These are phyloP conservation scores for Drosophila rubida DNA, from an alignment of 2,888 invertebrate genomes.

Conservation along the genomic window DNA sequence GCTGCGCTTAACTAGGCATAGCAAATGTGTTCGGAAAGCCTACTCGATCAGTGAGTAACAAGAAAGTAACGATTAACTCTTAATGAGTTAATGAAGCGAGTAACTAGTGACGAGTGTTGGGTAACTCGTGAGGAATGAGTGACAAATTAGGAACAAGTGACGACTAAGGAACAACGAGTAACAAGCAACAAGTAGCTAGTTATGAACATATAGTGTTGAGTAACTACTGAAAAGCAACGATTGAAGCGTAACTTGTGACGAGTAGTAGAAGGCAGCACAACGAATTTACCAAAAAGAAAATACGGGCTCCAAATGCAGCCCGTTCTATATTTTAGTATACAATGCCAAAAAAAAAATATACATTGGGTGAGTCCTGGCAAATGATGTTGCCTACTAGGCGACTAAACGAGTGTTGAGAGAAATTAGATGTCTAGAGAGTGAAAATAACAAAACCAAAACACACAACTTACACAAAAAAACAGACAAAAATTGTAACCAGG, in stretches of 20 bases:
- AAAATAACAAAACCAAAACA: background rate
- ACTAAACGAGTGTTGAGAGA: background rate
- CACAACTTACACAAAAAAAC: slow-evolving; percentile 7
- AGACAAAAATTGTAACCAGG: slow-evolving; percentile 60
- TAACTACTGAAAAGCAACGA: background rate
- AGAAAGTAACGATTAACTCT: too few species aligned
- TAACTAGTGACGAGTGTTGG: background rate
- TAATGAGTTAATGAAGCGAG: too few species aligned
- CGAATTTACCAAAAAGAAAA: slow-evolving; percentile 61
- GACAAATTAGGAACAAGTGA: background rate
- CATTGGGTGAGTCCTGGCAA: background rate
- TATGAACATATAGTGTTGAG: background rate
- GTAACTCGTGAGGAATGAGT: too few species aligned
- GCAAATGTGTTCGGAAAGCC: slow-evolving; percentile 88
- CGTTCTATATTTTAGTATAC: slow-evolving; percentile 26
- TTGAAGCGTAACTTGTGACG: background rate
- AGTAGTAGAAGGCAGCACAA: slow-evolving; percentile 49
- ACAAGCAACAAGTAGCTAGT: background rate
- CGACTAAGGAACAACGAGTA: background rate
- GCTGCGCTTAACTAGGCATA: slow-evolving; percentile 92
- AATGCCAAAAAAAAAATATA: background rate
- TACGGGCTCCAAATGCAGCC: slow-evolving; percentile 1
- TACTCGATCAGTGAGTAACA: slow-evolving; percentile 87
- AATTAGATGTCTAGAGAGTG: slow-evolving; percentile 3
- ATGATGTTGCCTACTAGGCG: background rate